These are phyloP conservation scores for Paramacrobiotus metropolitanus DNA, from an alignment of 1,140 invertebrate genomes.

Conservation along the genomic window DNA sequence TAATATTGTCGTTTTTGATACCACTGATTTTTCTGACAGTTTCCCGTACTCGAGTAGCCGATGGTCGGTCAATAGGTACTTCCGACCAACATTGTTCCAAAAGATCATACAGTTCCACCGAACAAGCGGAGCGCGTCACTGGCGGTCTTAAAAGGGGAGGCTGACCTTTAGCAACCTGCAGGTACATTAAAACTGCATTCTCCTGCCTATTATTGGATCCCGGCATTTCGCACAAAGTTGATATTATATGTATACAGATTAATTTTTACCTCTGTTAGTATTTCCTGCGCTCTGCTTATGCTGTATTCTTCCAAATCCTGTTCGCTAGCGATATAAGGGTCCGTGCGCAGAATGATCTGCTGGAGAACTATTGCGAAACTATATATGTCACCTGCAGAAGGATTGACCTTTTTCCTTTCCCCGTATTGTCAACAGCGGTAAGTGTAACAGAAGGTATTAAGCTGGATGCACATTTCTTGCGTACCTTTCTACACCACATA, in stretches of 20 bases:
- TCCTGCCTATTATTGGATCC: too few relatives aligned
- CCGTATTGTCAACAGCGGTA: too few relatives aligned
- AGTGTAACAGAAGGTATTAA: too few relatives aligned
- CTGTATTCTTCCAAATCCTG: too few relatives aligned
- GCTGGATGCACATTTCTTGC: not conserved
- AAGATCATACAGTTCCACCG: not conserved
- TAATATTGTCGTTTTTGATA: not conserved
- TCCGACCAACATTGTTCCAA: not conserved
- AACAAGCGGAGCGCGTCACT: not conserved
- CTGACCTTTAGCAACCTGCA: not conserved
- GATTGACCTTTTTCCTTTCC: too few relatives aligned
- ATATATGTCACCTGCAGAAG: not conserved
- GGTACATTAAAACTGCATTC: too few relatives aligned
- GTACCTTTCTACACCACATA: not conserved
- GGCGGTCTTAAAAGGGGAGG: not conserved
- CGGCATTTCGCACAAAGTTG: too few relatives aligned
- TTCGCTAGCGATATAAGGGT: too few relatives aligned
- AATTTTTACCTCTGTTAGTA: not conserved
- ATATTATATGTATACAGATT: too few relatives aligned
- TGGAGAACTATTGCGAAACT: not conserved
- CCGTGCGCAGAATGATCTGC: not conserved
- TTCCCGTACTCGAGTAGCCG: not conserved
- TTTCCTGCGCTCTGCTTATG: not conserved
- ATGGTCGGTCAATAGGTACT: not conserved
- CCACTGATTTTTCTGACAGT: not conserved